phyloP scores from a whole-genome alignment of 2,797 vertebrate species.

The Prionace glauca region DNA sequence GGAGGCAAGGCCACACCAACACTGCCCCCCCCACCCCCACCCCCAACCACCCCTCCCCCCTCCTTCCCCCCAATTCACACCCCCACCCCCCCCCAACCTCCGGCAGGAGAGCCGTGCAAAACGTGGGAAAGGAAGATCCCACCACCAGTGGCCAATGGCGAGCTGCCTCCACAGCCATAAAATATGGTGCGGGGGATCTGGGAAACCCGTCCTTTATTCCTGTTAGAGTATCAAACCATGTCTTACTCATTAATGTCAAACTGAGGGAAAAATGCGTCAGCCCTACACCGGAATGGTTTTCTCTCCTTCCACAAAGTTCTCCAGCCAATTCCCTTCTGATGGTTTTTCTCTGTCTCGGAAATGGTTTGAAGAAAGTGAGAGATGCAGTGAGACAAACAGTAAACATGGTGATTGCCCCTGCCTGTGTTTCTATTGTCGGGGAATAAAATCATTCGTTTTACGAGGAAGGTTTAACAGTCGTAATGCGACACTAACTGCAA shows the following conservation, averaged over 20 bases:
- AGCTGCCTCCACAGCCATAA: too few species aligned
- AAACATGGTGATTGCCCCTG: background rate
- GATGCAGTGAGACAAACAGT: background rate
- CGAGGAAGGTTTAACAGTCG: background rate
- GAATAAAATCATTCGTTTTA: conserved; percentile 27
- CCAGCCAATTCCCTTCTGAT: background rate
- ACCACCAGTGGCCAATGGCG: too few species aligned
- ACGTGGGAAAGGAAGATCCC: too few species aligned
- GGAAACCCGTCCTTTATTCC: too few species aligned
- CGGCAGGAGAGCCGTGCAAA: too few species aligned
- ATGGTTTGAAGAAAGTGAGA: background rate
- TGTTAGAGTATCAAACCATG: too few species aligned
- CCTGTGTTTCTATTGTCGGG: background rate
- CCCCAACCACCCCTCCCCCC: too few species aligned
- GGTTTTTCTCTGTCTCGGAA: background rate
- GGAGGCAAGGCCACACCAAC: too few species aligned
- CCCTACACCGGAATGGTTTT: background rate
- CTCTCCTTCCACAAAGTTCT: background rate
- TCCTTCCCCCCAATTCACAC: too few species aligned
- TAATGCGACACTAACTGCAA: background rate
- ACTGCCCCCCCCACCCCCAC: too few species aligned
- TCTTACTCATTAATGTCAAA: background rate
- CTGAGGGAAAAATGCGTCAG: background rate
- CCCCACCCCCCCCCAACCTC: too few species aligned
- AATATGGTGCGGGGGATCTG: too few species aligned